Conservation (phyloP, 2,113 vertebrate genomes). For the Aegithalos caudatus region DNA sequence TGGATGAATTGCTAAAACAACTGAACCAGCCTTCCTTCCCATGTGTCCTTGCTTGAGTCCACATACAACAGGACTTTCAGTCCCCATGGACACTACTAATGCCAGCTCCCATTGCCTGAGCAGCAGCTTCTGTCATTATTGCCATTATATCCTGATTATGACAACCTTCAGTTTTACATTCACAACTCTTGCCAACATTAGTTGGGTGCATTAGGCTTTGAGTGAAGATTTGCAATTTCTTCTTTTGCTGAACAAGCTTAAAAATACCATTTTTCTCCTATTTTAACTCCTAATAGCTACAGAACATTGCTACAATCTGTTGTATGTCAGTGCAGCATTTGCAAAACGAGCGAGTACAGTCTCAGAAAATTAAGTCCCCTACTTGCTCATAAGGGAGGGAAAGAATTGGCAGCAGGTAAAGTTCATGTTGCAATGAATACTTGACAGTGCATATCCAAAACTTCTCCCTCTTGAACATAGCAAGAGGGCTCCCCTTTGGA, state of each 20-base stretch:
- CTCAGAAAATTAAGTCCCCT: not conserved
- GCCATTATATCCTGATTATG: not conserved
- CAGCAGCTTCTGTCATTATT: not conserved
- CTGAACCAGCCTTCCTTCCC: not conserved
- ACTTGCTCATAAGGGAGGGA: not conserved
- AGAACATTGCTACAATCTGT: not conserved
- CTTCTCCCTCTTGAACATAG: not conserved
- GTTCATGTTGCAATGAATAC: not conserved
- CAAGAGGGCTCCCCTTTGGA: not conserved
- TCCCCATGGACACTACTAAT: not conserved
- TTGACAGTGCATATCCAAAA: not conserved
- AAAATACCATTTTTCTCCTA: not conserved
- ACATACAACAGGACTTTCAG: not conserved
- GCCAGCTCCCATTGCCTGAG: not conserved
- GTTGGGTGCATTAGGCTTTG: not conserved
- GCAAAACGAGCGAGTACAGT: not conserved
- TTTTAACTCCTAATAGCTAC: conserved; percentile 17
- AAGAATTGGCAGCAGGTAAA: not conserved
- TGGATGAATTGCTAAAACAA: not conserved
- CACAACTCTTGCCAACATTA: not conserved
- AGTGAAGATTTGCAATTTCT: not conserved
- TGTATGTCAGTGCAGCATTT: not conserved
- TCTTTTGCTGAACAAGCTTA: conserved; percentile 34
- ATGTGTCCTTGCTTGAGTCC: not conserved
- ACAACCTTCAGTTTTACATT: not conserved